Base-by-base conservation (phyloP, 2,113 vertebrate genomes). In the Colius striatus region DNA sequence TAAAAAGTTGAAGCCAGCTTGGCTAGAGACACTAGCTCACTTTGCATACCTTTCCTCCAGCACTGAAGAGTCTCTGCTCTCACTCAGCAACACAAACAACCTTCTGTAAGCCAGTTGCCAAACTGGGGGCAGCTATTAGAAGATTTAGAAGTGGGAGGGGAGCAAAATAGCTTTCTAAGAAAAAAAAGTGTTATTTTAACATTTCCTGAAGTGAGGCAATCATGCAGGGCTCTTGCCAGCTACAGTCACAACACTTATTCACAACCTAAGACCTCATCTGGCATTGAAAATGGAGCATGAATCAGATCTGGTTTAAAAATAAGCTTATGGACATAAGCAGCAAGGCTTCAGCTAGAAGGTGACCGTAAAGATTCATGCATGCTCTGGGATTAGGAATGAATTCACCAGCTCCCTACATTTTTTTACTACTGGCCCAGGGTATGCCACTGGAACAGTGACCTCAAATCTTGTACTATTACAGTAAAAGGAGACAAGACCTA, bases 171-270 rank as follows among this genome's bases (percentile, higher is more conserved):
- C 97, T 97, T 97, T 97, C 97, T 96, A 97, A 97, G 97, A 97
- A 97, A 96, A 88, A 96, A 97, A 97, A 88, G 92, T 94, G 94
- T 97, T 97, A 92, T 96, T 97, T 96, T 96, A 97, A 97, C 94
- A 84, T 96, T 97, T 97, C 97, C 96, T 97, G 96, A 95, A 96
- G 94, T 97, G 97, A 97, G 89, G 95, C 97, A 97, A 97, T 95
- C 96, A 71, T 9, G 14, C 87, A 82, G 92, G 11, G 13, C 87
- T 91, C 55, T 85, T 93, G 96, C 97, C 97, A 97, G 96, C 94
- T 92, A 62, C 87, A 96, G 94, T 94, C 96, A 93, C 93, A 97
- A 93, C 96, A 87, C 71, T 97, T 95, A 95, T 91, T 97, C 91
- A 93, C 92, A 92, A 96, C 45, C 87, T 91, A 93, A 92, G 84